Evolutionary conservation across 2,113 vertebrate genomes (phyloP).

Genomic region (Oncorhynchus tshawytscha): DNA sequence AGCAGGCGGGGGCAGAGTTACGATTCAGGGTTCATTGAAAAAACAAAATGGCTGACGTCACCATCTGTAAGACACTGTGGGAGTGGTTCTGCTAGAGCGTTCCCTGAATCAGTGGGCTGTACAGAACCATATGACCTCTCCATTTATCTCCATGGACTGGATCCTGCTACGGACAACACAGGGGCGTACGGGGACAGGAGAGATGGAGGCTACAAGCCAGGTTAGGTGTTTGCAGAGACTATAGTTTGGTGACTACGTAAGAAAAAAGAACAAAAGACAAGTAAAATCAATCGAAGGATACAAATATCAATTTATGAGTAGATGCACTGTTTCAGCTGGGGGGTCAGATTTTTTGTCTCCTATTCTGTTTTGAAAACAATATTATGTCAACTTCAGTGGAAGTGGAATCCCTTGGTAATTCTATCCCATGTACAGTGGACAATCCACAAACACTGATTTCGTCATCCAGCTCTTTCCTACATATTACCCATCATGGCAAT

Average conservation of each 20-base stretch:
- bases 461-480: neutral
- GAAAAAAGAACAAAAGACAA: neutral
- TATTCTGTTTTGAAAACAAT: neutral
- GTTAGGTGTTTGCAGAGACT: too few relatives aligned
- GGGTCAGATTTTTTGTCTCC: too few relatives aligned
- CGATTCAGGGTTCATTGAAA: too few relatives aligned
- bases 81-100: neutral
- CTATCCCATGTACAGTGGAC: neutral
- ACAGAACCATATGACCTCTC: neutral
- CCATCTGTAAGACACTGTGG: neutral
- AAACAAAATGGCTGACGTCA: too few relatives aligned
- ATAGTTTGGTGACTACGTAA: too few relatives aligned
- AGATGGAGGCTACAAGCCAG: too few relatives aligned
- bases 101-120: neutral
- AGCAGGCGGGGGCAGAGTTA: too few relatives aligned
- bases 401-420: neutral
- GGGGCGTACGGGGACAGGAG: too few relatives aligned
- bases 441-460: neutral
- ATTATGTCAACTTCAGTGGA: neutral
- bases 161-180: neutral
- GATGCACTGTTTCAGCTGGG: neutral
- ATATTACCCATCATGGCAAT: conserved; percentile 3
- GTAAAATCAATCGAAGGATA: neutral
- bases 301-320: neutral
- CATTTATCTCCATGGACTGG: neutral